Conservation (phyloP, 2,113 vertebrate genomes). For the Gracilinanus agilis region DNA sequence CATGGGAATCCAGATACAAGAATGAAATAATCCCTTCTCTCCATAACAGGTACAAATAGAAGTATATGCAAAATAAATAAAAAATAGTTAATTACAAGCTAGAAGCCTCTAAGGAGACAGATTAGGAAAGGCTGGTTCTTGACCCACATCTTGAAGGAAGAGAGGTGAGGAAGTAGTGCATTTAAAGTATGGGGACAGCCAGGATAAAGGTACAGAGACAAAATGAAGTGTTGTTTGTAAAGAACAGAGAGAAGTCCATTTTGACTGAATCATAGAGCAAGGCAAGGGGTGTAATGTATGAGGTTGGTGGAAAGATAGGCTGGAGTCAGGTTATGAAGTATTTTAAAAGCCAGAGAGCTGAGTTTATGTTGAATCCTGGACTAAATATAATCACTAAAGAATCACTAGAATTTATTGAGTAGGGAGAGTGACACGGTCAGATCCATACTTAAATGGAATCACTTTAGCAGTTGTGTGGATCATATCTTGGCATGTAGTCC, state of each 20-base stretch:
- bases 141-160: background rate
- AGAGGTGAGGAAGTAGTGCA: background rate
- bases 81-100: background rate
- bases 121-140: background rate
- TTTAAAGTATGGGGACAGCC: background rate
- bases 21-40: too few species aligned
- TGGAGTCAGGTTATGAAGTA: background rate
- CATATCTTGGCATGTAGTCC: background rate
- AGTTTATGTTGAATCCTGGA: background rate
- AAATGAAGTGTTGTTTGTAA: background rate
- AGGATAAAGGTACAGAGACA: background rate
- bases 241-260: background rate
- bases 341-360: background rate
- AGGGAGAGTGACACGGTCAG: background rate
- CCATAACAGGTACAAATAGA: too few species aligned
- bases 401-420: background rate
- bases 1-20: too few species aligned
- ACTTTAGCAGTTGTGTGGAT: background rate
- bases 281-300: background rate
- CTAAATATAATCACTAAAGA: background rate
- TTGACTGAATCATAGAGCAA: background rate
- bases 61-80: background rate
- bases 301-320: background rate
- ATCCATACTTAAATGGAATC: background rate
- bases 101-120: background rate